Evolutionary conservation across 2,797 vertebrate genomes (phyloP), one percentile per base, ranked within the genome.

Genomic region (Acanthiza pusilla): DNA sequence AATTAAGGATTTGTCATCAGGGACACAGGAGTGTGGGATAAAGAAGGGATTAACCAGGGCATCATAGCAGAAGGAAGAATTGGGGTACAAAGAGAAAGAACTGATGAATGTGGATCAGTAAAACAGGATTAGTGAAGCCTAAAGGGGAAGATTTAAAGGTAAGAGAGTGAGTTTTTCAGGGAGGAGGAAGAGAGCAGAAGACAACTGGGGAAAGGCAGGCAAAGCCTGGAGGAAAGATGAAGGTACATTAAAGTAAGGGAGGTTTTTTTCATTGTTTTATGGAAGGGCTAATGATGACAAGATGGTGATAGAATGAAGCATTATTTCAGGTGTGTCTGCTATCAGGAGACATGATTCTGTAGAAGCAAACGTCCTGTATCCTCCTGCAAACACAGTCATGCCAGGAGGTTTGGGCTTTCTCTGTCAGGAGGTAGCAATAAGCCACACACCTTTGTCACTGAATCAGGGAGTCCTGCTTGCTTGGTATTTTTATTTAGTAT

Each of bases 1-100:
- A 89, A 86, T 79, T 16, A 84, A 47, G 83, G 72, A 73, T 91
- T 93, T 94, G 77, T 91, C 63, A 76, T 57, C 60, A 78, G 80
- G 63, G 67, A 93, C 48, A 57, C 45, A 30, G 79, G 27, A 77
- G 16, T 50, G 65, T 1, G 3, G 90, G 74, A 93, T 90, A 79
- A 92, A 92, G 74, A 91, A 34, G 40, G 71, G 71, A 92, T 94
- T 90, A 90, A 74, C 65, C 74, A 58, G 60, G 27, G 34, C 36
- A 85, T 76, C 42, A 58, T 38, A 82, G 51, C 43, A 79, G 80
- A 73, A 68, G 38, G 57, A 43, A 88, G 84, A 94, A 73, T 0
- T 80, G 55, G 47, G 36, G 50, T 62, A 89, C 57, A 83, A 74
- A 85, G 70, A 76, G 42, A 80, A 85, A 75, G 50, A 80, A 50